Conservation (phyloP, 2,888 invertebrate species). For the Eueremaeus valkanovi region DNA sequence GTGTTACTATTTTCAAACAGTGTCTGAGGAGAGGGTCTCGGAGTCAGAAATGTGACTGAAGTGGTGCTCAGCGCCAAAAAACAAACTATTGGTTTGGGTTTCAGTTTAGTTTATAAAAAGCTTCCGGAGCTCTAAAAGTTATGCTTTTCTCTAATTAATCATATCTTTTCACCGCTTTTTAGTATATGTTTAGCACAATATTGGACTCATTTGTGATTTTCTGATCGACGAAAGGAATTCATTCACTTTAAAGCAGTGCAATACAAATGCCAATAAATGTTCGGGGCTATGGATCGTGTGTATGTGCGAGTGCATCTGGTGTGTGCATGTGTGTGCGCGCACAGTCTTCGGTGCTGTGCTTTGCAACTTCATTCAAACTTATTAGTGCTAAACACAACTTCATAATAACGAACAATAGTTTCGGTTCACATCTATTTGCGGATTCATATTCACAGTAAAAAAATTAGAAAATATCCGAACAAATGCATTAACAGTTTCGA, state of each 20-base stretch:
- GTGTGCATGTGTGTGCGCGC: too few species aligned
- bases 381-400: background rate
- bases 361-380: too few species aligned
- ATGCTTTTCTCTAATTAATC: constrained; percentile 1
- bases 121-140: background rate
- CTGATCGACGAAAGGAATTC: background rate
- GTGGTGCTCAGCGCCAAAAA: background rate
- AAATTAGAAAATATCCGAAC: background rate
- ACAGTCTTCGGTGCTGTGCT: too few species aligned
- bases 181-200: background rate
- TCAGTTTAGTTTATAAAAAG: constrained; percentile 2
- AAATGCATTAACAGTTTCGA: background rate
- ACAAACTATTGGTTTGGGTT: constrained; percentile 5
- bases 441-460: background rate
- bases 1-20: constrained; percentile 15
- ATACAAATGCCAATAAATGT: background rate
- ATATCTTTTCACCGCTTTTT: constrained; percentile 13
- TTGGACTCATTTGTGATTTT: background rate
- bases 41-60: background rate
- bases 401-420: background rate
- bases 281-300: too few species aligned
- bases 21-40: background rate
- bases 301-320: too few species aligned
- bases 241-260: background rate
- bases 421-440: background rate